Evolutionary conservation across 2,797 vertebrate genomes (phyloP).

Genomic region (Diglossa cyanea): DNA sequence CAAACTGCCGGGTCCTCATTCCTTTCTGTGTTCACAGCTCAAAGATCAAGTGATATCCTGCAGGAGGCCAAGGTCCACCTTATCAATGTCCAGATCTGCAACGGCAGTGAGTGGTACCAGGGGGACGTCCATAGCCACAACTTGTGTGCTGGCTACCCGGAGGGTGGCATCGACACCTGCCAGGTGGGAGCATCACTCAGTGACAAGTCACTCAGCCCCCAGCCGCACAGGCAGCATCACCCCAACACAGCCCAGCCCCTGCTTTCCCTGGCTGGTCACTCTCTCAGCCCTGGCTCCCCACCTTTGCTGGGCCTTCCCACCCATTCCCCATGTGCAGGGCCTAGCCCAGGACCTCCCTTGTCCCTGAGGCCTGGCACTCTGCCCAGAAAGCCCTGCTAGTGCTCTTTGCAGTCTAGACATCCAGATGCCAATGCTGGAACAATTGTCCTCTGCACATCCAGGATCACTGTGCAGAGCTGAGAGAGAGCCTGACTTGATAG

Average conservation of each 20-base stretch:
- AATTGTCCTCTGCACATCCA: neutral
- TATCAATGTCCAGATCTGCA: neutral
- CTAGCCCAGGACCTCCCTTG: neutral
- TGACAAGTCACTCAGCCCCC: rapidly evolving
- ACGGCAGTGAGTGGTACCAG: neutral
- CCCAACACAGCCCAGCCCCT: rapidly evolving
- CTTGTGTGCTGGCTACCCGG: neutral
- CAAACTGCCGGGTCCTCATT: rapidly evolving
- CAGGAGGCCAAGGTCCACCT: slow-evolving; percentile 6
- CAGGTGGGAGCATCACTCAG: neutral
- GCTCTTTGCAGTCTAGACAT: neutral
- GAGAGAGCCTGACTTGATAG: neutral
- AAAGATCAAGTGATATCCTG: neutral
- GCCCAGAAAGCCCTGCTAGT: neutral
- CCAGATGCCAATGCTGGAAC: neutral
- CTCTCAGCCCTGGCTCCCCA: rapidly evolving
- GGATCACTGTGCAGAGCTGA: neutral
- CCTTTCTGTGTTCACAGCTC: neutral
- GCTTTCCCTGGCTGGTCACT: neutral
- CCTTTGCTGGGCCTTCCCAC: neutral
- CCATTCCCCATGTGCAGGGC: neutral
- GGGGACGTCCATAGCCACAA: neutral
- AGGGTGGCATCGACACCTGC: slow-evolving; percentile 1
- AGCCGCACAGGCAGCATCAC: rapidly evolving
- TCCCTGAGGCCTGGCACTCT: neutral